Percentiles rank a stretch among this genome's conserved stretches.
phyloP scores from a whole-genome alignment of 2,113 vertebrate genomes.

The Leucoraja erinaceus region DNA sequence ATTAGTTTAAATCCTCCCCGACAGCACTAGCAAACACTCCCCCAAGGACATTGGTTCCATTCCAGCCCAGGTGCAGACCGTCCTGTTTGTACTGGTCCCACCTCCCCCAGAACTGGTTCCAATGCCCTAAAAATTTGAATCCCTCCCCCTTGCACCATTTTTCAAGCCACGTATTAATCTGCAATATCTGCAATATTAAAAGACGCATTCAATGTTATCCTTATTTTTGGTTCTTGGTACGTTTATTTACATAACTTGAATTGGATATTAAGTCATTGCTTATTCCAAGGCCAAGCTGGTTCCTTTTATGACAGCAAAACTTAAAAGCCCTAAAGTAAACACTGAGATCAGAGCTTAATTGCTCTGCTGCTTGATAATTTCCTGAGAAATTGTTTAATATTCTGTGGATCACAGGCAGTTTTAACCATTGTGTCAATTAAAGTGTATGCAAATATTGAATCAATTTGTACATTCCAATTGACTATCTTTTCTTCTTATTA shows the following conservation, averaged over 20 bases:
- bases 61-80: too few species aligned
- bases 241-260: neutral
- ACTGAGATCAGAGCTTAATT: neutral
- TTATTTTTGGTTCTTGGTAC: neutral
- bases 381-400: neutral
- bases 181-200: too few species aligned
- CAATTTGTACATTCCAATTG: neutral
- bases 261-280: neutral
- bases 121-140: too few species aligned
- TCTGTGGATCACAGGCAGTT: neutral
- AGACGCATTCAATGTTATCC: neutral
- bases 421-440: neutral
- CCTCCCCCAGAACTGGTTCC: too few species aligned
- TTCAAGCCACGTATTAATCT: too few species aligned
- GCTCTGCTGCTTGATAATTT: neutral
- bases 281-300: neutral
- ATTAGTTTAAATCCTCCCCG: too few species aligned
- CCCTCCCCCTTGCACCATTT: too few species aligned
- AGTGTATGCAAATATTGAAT: neutral
- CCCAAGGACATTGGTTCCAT: too few species aligned
- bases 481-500: neutral
- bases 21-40: too few species aligned
- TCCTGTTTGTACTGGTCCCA: too few species aligned
- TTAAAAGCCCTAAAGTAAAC: neutral
- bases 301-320: neutral